phyloP scores from a whole-genome alignment of 1,140 invertebrate species.

The Meloidogyne exigua region DNA sequence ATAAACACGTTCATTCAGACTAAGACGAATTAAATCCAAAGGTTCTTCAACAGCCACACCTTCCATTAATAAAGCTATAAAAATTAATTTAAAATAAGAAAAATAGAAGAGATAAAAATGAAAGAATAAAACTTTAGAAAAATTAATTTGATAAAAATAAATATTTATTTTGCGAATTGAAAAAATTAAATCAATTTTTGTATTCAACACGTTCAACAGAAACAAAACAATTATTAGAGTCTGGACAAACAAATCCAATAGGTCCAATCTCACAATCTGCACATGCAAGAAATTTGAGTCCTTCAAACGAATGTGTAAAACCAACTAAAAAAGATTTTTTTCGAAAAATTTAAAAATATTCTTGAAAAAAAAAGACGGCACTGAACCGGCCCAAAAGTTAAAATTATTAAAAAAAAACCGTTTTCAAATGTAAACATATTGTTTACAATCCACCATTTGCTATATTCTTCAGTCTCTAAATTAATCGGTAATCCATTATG shows the following conservation, averaged over 20 bases:
- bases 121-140: neutral
- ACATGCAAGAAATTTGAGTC: slow-evolving; percentile 38
- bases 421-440: slow-evolving; percentile 41
- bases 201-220: slow-evolving; percentile 29
- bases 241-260: slow-evolving; percentile 32
- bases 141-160: neutral
- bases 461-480: slow-evolving; percentile 20
- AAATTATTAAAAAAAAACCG: slow-evolving; percentile 7
- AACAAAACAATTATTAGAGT: slow-evolving; percentile 22
- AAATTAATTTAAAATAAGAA: neutral
- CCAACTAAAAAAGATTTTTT: slow-evolving; percentile 25
- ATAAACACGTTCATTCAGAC: slow-evolving; percentile 94
- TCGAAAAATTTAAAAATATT: no score
- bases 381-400: no score
- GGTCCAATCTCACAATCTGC: slow-evolving; percentile 42
- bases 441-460: slow-evolving; percentile 31
- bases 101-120: neutral
- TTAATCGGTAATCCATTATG: neutral
- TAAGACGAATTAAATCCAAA: slow-evolving; percentile 86
- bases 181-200: slow-evolving; percentile 1
- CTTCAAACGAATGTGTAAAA: slow-evolving; percentile 32
- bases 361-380: no score
- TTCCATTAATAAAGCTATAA: slow-evolving; percentile 20
- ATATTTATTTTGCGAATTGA: neutral
- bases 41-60: slow-evolving; percentile 79